phyloP scores from a whole-genome alignment of 2,797 vertebrate genomes.

The Chlorospingus semifuscus region DNA sequence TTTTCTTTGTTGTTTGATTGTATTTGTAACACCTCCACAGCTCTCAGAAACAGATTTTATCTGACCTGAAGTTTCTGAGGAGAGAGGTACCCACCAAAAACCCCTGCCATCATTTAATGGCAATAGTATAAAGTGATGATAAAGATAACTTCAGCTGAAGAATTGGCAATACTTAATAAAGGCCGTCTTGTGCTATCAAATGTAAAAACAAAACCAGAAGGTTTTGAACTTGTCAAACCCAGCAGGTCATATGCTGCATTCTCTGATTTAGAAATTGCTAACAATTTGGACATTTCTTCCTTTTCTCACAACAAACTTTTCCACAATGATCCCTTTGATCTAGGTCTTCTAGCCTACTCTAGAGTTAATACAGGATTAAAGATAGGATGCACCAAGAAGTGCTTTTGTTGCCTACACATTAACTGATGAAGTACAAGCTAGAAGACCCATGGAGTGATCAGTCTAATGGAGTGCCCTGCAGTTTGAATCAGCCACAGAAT shows the following conservation, averaged over 20 bases:
- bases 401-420: background rate
- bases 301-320: background rate
- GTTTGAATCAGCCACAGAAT: background rate
- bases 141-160: background rate
- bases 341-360: background rate
- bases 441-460: background rate
- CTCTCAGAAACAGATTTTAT: background rate
- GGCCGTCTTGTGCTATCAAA: background rate
- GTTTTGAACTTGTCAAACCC: background rate
- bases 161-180: background rate
- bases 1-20: background rate
- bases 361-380: background rate
- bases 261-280: background rate
- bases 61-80: background rate
- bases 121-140: background rate
- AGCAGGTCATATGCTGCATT: background rate
- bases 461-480: background rate
- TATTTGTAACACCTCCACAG: background rate
- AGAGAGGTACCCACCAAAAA: background rate
- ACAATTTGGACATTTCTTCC: background rate
- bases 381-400: accelerated
- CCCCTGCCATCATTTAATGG: background rate
- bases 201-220: background rate
- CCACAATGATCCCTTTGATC: background rate
- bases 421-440: background rate